These are phyloP conservation scores for Neodiprion virginianus DNA, from an alignment of 1,140 invertebrate species.

Conservation along the genomic window DNA sequence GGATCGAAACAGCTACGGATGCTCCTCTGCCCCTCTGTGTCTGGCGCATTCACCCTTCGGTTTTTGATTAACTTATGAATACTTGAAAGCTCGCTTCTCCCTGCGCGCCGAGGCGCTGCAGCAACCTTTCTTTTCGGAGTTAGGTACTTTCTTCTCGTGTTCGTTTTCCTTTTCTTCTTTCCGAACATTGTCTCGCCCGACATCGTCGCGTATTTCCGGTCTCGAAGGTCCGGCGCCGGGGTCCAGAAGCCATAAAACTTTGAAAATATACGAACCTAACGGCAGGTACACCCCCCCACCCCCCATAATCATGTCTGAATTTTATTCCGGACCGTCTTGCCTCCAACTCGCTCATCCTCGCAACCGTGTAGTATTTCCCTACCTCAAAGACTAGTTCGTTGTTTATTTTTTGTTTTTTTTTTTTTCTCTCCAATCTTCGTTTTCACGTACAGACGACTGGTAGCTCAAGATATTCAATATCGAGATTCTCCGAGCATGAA, in stretches of 20 bases:
- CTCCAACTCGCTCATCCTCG: neutral
- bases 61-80: conserved; percentile 46
- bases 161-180: neutral
- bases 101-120: conserved; percentile 33
- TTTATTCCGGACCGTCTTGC: neutral
- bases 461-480: neutral
- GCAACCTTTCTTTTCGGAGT: too few species aligned
- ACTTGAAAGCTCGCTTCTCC: conserved; percentile 38
- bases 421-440: too few species aligned
- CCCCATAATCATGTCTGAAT: neutral
- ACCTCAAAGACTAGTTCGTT: too few species aligned
- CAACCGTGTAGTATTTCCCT: too few species aligned
- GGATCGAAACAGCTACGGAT: too few species aligned
- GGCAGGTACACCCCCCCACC: neutral
- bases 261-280: neutral
- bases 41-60: neutral
- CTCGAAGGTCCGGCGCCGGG: too few species aligned
- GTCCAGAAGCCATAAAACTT: neutral
- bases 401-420: too few species aligned
- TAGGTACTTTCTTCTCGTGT: neutral
- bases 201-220: neutral
- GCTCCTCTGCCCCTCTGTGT: neutral
- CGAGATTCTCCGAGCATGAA: neutral
- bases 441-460: too few species aligned
- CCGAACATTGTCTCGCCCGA: neutral